Evolutionary conservation across 2,797 vertebrate species (phyloP).

Genomic region (Sebastes matsubarae): DNA sequence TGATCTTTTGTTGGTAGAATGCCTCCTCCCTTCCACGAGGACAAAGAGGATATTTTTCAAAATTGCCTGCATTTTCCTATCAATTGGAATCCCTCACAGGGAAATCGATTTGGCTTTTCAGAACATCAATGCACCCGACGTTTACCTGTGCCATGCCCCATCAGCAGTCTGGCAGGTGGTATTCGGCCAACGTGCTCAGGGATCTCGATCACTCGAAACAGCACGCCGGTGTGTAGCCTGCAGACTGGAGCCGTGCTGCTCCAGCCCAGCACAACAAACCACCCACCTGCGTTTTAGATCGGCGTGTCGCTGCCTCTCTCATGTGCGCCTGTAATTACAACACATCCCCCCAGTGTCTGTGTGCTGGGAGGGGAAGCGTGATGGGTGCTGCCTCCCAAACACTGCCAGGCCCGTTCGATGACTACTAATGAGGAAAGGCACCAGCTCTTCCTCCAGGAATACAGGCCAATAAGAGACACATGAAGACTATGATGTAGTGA

Average conservation of each 20-base stretch:
- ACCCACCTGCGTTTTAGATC: constrained; percentile 75
- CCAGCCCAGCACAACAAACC: constrained; percentile 76
- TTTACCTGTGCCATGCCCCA: constrained; percentile 54
- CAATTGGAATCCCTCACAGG: constrained; percentile 45
- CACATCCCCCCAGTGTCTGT: constrained; percentile 62
- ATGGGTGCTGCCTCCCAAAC: constrained; percentile 67
- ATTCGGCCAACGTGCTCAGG: constrained; percentile 59
- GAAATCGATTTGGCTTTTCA: constrained; percentile 65
- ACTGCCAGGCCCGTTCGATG: constrained; percentile 62
- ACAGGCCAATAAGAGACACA: constrained; percentile 48
- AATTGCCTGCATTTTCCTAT: constrained; percentile 54
- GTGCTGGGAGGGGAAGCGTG: constrained; percentile 52
- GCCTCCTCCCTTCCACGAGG: constrained; percentile 12
- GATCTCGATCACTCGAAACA: constrained; percentile 56
- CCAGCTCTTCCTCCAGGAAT: constrained; percentile 50
- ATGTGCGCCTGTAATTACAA: constrained; percentile 78
- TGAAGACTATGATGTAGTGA: constrained; percentile 22
- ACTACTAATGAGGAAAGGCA: constrained; percentile 76
- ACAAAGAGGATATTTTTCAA: constrained; percentile 60
- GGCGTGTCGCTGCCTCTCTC: constrained; percentile 54
- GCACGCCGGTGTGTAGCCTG: constrained; percentile 51
- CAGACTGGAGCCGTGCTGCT: constrained; percentile 73
- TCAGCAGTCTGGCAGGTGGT: constrained; percentile 61
- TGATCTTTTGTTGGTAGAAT: constrained; percentile 28
- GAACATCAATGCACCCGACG: constrained; percentile 53